Evolutionary conservation across 2,113 vertebrate genomes (phyloP).

Genomic region (Echinops telfairi): DNA sequence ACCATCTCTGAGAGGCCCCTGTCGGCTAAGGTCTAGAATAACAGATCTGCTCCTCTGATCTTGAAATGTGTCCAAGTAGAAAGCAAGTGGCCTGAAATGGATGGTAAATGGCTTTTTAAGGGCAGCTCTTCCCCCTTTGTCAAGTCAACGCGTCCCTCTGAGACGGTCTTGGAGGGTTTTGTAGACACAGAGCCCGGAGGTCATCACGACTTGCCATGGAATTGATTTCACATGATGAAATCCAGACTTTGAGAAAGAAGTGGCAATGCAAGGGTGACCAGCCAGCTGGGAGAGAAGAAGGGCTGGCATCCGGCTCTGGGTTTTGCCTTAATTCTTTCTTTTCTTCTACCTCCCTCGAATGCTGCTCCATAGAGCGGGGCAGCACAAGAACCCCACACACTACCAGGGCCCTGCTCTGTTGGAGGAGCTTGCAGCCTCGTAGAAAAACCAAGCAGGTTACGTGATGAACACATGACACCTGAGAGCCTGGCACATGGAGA

Average conservation of each 20-base stretch:
- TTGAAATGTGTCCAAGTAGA: slow-evolving; percentile 1
- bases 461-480: not conserved
- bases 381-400: not conserved
- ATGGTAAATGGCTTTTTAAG: slow-evolving; percentile 7
- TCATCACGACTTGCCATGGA: not conserved
- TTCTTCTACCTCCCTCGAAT: not conserved
- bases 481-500: not conserved
- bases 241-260: not conserved
- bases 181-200: not conserved
- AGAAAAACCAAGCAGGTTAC: not conserved
- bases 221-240: slow-evolving; percentile 1
- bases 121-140: not conserved
- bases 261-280: not conserved
- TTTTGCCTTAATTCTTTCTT: not conserved
- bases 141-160: slow-evolving; percentile 37
- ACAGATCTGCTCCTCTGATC: slow-evolving; percentile 30
- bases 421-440: not conserved
- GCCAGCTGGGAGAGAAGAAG: not conserved
- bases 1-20: too few species aligned
- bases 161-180: not conserved
- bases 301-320: not conserved
- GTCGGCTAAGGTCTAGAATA: not conserved
- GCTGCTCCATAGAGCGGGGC: not conserved
- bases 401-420: not conserved
- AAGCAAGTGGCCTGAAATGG: slow-evolving; percentile 29